These are phyloP conservation scores for Patella pellucida DNA, from an alignment of 2,888 invertebrate species.

Conservation along the genomic window DNA sequence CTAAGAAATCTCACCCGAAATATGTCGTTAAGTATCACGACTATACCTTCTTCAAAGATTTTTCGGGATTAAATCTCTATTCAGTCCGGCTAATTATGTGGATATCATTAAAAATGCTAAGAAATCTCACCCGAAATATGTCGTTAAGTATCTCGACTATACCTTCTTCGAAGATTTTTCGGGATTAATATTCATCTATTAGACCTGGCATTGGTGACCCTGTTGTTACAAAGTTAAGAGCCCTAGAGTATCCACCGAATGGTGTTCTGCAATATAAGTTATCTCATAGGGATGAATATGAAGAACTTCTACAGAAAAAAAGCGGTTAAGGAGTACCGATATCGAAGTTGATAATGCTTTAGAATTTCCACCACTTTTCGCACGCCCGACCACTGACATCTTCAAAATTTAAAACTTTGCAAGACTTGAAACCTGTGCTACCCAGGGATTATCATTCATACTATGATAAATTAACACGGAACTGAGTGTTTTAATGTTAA, in stretches of 20 bases:
- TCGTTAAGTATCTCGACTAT: constrained; percentile 29
- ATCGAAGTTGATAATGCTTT: too few species aligned
- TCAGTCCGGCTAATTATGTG: too few species aligned
- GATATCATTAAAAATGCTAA: too few species aligned
- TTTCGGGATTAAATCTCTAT: too few species aligned
- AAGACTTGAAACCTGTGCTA: neutral
- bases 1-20: too few species aligned
- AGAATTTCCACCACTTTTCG: neutral
- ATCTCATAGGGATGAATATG: neutral
- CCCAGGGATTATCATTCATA: neutral
- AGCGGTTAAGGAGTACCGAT: too few species aligned
- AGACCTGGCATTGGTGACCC: constrained; percentile 29
- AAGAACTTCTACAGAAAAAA: too few species aligned
- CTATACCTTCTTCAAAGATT: too few species aligned
- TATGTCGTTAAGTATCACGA: too few species aligned
- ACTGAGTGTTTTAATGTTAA: too few species aligned
- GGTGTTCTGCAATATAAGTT: constrained; percentile 4
- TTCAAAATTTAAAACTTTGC: neutral
- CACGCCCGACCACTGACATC: neutral
- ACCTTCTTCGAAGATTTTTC: constrained; percentile 27
- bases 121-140: too few species aligned
- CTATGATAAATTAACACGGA: too few species aligned
- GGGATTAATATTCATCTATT: constrained; percentile 25
- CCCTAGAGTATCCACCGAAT: constrained; percentile 26
- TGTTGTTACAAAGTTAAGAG: constrained; percentile 27